phyloP scores from a whole-genome alignment of 2,888 invertebrate genomes.

The Papilio protenor region DNA sequence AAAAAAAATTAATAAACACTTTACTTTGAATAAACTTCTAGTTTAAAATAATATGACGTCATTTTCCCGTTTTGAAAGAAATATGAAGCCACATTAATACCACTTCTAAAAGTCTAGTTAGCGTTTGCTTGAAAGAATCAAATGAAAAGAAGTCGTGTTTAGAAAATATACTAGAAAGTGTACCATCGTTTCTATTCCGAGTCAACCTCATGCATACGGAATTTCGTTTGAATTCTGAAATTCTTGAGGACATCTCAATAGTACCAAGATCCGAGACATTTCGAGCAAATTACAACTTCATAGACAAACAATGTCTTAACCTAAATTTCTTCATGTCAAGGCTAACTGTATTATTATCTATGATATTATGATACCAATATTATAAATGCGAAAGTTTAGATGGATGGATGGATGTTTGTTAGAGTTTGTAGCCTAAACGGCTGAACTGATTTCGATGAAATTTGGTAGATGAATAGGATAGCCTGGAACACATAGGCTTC shows the following conservation, averaged over 20 bases:
- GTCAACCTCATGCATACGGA: conserved; percentile 8
- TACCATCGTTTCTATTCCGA: background rate
- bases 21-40: background rate
- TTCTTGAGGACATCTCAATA: background rate
- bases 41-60: background rate
- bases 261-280: background rate
- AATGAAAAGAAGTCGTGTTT: background rate
- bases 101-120: background rate
- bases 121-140: background rate
- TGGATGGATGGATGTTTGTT: too few relatives aligned
- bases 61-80: background rate
- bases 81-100: background rate
- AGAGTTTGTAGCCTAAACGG: too few relatives aligned
- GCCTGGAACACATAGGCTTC: too few relatives aligned
- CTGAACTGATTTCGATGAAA: too few relatives aligned
- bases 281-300: background rate
- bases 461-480: too few relatives aligned
- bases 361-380: too few relatives aligned
- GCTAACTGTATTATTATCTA: background rate
- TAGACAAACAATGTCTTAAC: background rate
- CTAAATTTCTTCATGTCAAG: background rate
- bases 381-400: too few relatives aligned
- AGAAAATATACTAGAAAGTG: background rate
- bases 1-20: background rate
- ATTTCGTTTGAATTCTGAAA: conserved; percentile 9